Evolutionary conservation across 1,140 invertebrate genomes (phyloP), one percentile per base, ranked within the genome.

Genomic region (Alviniconcha marisindica): DNA sequence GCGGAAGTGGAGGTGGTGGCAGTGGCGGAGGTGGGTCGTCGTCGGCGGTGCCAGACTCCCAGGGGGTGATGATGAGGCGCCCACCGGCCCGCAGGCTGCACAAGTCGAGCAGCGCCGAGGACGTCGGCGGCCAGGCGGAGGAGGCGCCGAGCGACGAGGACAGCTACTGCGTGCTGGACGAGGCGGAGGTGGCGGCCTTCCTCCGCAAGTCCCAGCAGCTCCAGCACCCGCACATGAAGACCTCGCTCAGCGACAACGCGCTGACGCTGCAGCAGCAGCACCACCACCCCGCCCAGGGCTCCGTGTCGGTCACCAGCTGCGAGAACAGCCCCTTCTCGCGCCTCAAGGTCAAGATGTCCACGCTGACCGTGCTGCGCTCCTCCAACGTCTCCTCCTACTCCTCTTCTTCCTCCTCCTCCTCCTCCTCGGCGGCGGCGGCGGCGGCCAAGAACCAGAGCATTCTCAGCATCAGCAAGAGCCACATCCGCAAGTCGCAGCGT

Each of bases 401-500:
- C n/a, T n/a, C n/a, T n/a, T n/a, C n/a, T n/a, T n/a, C n/a, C n/a
- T n/a, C n/a, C n/a, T n/a, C n/a, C n/a, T n/a, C n/a, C n/a, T n/a
- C n/a, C n/a, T n/a, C n/a, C n/a, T n/a, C n/a, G n/a, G n/a, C n/a
- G n/a, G n/a, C n/a, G n/a, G 54, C 36, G 2, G 18, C 36, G 10
- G 28, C 40, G 31, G 21, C 18, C n/a, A 36, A 31, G 36, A 56
- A n/a, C 18, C 71, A 77, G 40, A 40, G 38, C 60, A 18, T 38
- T 1, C 60, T 66, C 28, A 74, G 54, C n/a, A 69, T 76, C 38
- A 73, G 44, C 44, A 77, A 81, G 60, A 78, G 83, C 28, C 71
- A 83, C 51, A 83, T 85, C 28, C 74, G 84, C 18, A 87, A 87
- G 71, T 85, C 86, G 21, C 84, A 87, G 83, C 73, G 86, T 24